Conservation (phyloP, 2,888 invertebrate species). For the Sinopyrophorus schimmeli region DNA sequence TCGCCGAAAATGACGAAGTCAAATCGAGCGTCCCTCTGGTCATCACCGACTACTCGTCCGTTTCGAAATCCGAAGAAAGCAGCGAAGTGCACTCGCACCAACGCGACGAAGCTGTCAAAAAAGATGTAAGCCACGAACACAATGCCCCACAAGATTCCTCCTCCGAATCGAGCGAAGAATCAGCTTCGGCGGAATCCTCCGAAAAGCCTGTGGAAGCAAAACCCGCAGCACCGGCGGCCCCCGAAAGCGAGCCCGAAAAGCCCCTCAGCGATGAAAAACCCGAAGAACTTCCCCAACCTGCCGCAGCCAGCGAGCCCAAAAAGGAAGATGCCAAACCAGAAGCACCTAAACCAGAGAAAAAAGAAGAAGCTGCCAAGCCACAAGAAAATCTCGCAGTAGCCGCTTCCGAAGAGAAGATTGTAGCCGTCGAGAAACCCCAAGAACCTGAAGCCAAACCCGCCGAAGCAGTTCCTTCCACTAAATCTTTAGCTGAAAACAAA, state of each 20-base stretch:
- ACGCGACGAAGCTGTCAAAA: conserved; percentile 25
- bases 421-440: not conserved
- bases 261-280: conserved; percentile 8
- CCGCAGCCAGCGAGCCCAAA: conserved; percentile 32
- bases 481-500: conserved; percentile 30
- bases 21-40: conserved; percentile 50
- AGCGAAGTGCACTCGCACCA: conserved; percentile 23
- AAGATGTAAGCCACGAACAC: conserved; percentile 36
- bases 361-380: not conserved
- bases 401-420: conserved; percentile 1
- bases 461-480: conserved; percentile 30
- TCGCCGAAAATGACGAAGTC: conserved; percentile 57
- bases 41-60: conserved; percentile 54
- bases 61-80: conserved; percentile 48
- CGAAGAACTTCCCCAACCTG: conserved; percentile 41
- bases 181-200: conserved; percentile 45
- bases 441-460: conserved; percentile 21
- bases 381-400: conserved; percentile 3
- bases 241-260: conserved; percentile 44
- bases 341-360: conserved; percentile 36
- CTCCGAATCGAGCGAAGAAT: conserved; percentile 41
- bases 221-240: conserved; percentile 39
- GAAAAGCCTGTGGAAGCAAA: conserved; percentile 44
- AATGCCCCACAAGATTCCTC: conserved; percentile 39
- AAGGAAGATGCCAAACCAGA: conserved; percentile 14